A percentile compares a stretch with the other conserved stretches of the same genome.
Evolutionary conservation across 2,888 invertebrate genomes (phyloP).

Genomic region (Xanthorhoe spadicearia): DNA sequence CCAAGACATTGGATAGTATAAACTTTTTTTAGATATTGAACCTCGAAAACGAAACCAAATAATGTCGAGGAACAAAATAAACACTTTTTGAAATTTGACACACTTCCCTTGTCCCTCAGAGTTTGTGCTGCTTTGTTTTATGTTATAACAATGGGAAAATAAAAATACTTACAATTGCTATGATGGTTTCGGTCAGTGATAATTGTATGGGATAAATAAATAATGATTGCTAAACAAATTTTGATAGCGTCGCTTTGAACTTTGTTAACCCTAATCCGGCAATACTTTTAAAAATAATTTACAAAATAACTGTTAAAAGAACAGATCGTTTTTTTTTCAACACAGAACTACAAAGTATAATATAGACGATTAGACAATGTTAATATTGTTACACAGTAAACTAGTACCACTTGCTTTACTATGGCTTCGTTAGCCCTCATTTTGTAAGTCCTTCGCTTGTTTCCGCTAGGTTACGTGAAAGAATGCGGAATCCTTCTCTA

Average conservation of each 20-base stretch:
- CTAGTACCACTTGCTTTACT: not conserved
- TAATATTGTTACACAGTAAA: conserved; percentile 1
- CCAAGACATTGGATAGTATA: no score
- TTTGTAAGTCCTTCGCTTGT: conserved; percentile 10
- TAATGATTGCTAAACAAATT: conserved; percentile 1
- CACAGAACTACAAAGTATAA: not conserved
- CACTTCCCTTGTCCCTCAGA: conserved; percentile 15
- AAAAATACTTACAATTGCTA: conserved; percentile 11
- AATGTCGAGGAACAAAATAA: not conserved
- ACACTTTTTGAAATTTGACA: not conserved
- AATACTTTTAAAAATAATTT: no score
- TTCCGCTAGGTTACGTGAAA: conserved; percentile 18
- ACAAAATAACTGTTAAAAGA: no score
- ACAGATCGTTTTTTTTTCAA: not conserved
- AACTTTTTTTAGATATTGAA: no score
- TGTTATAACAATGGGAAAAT: conserved; percentile 12
- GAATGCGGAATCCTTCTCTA: conserved; percentile 13
- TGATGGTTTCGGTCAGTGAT: conserved; percentile 2
- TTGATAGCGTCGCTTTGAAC: not conserved
- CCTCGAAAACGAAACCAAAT: not conserved
- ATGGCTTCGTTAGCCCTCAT: conserved; percentile 24
- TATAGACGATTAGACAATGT: not conserved
- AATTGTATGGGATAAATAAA: not conserved
- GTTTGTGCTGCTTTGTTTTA: conserved; percentile 1
- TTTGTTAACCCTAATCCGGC: no score